Conservation (phyloP, 53 echinoderm and acorn worm species). For the Pentamera pediparva region DNA sequence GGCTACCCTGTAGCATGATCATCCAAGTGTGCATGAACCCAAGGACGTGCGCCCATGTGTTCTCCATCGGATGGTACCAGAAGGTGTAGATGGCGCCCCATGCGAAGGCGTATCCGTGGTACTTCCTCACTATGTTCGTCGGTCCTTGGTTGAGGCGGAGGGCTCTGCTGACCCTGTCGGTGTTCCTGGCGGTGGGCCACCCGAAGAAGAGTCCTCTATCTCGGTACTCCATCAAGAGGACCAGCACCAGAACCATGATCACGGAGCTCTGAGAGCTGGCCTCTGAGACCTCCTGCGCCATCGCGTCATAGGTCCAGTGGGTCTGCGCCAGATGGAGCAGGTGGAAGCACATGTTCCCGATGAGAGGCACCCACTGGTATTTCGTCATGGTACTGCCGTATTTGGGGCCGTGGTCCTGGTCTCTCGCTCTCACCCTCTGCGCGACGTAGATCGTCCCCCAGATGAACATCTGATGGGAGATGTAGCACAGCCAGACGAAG, state of each 20-base stretch:
- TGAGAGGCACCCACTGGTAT: conserved; percentile 34
- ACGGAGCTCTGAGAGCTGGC: conserved; percentile 43
- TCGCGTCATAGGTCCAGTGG: conserved; percentile 46
- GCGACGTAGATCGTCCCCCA: conserved; percentile 48
- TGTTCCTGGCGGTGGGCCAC: conserved; percentile 32
- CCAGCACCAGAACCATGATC: conserved; percentile 40
- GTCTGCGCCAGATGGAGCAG: conserved; percentile 39
- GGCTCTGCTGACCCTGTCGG: conserved; percentile 14
- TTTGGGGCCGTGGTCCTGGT: conserved; percentile 2
- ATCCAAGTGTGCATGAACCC: conserved; percentile 48
- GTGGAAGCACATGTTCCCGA: conserved; percentile 36
- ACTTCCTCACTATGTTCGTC: conserved; percentile 25
- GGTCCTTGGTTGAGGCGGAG: conserved; percentile 34
- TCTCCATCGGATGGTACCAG: conserved; percentile 62
- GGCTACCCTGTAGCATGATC: conserved; percentile 49
- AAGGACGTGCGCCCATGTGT: conserved; percentile 37
- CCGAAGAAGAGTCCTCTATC: conserved; percentile 49
- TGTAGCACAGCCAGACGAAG: conserved; percentile 42
- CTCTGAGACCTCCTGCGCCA: conserved; percentile 41
- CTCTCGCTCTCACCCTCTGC: conserved; percentile 15
- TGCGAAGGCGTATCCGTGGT: conserved; percentile 47
- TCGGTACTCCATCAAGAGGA: conserved; percentile 46
- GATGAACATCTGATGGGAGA: conserved; percentile 35
- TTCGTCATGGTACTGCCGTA: conserved; percentile 31
- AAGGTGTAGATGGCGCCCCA: conserved; percentile 48